phyloP scores from a whole-genome alignment of 2,888 invertebrate species.

The Heliconius erato region DNA sequence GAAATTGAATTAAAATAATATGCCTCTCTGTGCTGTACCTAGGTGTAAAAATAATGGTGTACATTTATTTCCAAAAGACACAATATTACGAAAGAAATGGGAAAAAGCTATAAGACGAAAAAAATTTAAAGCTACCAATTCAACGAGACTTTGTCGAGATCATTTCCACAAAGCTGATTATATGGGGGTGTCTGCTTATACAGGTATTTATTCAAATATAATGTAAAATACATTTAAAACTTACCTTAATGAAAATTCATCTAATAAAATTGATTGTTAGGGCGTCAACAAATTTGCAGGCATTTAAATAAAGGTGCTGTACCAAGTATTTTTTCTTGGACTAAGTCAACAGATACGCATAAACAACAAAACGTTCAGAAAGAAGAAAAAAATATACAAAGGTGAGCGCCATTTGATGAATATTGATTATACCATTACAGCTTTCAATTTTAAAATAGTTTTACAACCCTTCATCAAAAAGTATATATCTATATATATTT shows the following conservation, averaged over 20 bases:
- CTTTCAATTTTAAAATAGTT: background rate
- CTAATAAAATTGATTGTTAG: background rate
- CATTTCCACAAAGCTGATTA: constrained; percentile 30
- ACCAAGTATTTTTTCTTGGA: constrained; percentile 18
- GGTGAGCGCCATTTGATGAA: background rate
- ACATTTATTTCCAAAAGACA: constrained; percentile 30
- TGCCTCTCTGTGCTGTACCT: constrained; percentile 23
- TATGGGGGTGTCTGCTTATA: constrained; percentile 15
- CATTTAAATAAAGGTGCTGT: constrained; percentile 19
- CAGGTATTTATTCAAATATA: background rate
- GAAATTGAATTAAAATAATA: constrained; percentile 15
- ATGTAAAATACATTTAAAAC: background rate
- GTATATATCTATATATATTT: no score
- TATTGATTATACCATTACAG: background rate
- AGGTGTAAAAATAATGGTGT: constrained; percentile 26
- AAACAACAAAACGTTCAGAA: background rate
- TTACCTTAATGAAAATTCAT: background rate
- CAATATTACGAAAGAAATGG: constrained; percentile 24
- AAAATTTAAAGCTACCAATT: constrained; percentile 26
- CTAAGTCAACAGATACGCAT: background rate
- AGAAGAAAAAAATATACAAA: background rate
- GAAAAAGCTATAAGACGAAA: constrained; percentile 24
- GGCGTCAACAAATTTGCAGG: constrained; percentile 21
- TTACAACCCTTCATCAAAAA: background rate
- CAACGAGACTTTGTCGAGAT: constrained; percentile 27